Evolutionary conservation across 2,888 invertebrate species (phyloP).

Genomic region (Adela reaumurella): DNA sequence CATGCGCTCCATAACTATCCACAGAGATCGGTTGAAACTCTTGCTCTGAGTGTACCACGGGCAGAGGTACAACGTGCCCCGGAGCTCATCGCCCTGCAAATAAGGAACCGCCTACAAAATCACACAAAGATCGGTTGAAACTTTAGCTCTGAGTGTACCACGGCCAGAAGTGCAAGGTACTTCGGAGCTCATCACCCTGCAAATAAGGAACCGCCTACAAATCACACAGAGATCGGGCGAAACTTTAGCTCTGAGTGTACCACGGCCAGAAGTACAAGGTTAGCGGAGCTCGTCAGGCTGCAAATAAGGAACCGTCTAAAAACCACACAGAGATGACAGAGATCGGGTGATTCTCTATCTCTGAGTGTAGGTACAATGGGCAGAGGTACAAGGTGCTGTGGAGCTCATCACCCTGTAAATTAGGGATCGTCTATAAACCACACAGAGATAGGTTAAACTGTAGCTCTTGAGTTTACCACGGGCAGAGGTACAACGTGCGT

Average conservation of each 20-base stretch:
- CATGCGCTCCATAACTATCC: conserved; percentile 46
- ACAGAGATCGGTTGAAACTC: conserved; percentile 34
- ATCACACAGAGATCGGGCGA: conserved; percentile 17
- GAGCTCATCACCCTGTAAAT: too few species aligned
- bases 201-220: background rate
- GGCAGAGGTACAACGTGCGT: conserved; percentile 45
- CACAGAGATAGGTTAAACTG: too few species aligned
- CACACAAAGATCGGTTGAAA: conserved; percentile 15
- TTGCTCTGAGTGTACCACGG: conserved; percentile 50
- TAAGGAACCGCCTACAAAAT: conserved; percentile 11
- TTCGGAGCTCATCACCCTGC: conserved; percentile 38
- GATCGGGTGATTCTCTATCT: conserved; percentile 15
- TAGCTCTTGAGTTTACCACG: conserved; percentile 16
- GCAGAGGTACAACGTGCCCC: conserved; percentile 44
- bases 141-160: conserved; percentile 48
- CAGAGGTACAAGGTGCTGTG: too few species aligned
- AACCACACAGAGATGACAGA: conserved; percentile 15
- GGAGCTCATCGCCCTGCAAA: conserved; percentile 34
- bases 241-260: conserved; percentile 38
- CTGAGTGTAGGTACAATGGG: conserved; percentile 28
- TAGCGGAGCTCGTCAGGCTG: conserved; percentile 40
- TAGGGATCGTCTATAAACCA: too few species aligned
- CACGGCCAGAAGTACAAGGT: conserved; percentile 50
- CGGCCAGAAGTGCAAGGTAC: conserved; percentile 43
- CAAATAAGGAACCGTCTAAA: background rate